Conservation (phyloP, 2,113 vertebrate genomes). For the Eidolon helvum region DNA sequence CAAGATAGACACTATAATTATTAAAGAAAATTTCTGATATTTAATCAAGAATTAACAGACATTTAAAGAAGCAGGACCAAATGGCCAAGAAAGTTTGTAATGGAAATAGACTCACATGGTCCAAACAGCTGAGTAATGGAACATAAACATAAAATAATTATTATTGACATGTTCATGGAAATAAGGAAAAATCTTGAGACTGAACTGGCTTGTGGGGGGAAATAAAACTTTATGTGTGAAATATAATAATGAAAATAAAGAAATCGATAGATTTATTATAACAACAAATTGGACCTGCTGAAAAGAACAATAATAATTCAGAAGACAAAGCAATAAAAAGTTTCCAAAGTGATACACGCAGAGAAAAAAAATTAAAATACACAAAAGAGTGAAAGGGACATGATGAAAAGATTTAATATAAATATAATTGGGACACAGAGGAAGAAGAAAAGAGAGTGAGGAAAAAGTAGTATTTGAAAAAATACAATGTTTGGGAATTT, state of each 20-base stretch:
- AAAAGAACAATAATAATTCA: background rate
- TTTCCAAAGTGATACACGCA: background rate
- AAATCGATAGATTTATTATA: background rate
- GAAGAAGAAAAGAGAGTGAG: background rate
- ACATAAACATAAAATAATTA: background rate
- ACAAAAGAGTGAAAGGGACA: background rate
- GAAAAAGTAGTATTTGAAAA: background rate
- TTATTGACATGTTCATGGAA: background rate
- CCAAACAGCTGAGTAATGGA: background rate
- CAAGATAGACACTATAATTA: background rate
- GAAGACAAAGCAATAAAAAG: background rate
- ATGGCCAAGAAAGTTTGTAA: background rate
- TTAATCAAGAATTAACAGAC: background rate
- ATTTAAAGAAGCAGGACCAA: background rate
- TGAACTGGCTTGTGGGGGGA: background rate
- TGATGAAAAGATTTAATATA: background rate
- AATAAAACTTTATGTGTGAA: background rate
- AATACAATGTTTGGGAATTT: background rate
- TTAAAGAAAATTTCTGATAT: background rate
- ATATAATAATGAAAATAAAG: background rate
- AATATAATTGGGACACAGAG: background rate
- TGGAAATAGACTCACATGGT: background rate
- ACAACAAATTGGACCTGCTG: background rate
- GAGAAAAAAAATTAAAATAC: background rate
- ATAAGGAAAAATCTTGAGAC: background rate